Evolutionary conservation across 2,888 invertebrate genomes (phyloP).

Genomic region (Ommatoiulus sabulosus): DNA sequence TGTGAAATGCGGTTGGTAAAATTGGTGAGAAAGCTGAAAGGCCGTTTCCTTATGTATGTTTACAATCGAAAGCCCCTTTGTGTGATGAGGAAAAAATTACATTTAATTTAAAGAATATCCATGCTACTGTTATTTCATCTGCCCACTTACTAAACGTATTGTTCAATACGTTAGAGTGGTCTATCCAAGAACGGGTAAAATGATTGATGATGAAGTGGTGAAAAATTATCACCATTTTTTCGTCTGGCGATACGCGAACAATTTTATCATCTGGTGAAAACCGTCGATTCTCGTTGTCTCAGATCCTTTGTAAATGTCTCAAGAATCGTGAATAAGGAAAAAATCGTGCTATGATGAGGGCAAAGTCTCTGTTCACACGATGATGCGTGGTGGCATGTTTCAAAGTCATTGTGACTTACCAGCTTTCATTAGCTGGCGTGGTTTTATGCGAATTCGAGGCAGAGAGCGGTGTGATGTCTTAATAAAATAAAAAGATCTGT

Average conservation of each 20-base stretch:
- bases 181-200: background rate
- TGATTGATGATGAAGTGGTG: background rate
- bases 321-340: background rate
- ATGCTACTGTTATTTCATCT: background rate
- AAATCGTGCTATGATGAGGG: background rate
- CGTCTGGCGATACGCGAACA: background rate
- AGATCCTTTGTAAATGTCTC: background rate
- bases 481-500: conserved; percentile 32
- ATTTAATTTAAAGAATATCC: background rate
- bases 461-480: background rate
- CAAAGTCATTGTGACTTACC: background rate
- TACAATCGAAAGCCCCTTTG: too few relatives aligned
- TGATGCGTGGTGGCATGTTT: background rate
- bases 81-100: too few relatives aligned
- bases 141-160: background rate
- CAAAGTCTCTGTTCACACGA: background rate
- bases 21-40: too few relatives aligned
- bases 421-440: conserved; percentile 18
- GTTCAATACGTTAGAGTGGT: background rate
- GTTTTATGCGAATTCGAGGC: background rate
- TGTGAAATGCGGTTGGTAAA: too few relatives aligned
- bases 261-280: background rate
- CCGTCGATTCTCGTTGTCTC: background rate
- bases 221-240: background rate
- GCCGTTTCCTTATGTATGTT: too few relatives aligned